Percentiles rank a stretch among this genome's conserved stretches.
Conservation (phyloP, 1,140 invertebrate species). For the Panonychus citri region DNA sequence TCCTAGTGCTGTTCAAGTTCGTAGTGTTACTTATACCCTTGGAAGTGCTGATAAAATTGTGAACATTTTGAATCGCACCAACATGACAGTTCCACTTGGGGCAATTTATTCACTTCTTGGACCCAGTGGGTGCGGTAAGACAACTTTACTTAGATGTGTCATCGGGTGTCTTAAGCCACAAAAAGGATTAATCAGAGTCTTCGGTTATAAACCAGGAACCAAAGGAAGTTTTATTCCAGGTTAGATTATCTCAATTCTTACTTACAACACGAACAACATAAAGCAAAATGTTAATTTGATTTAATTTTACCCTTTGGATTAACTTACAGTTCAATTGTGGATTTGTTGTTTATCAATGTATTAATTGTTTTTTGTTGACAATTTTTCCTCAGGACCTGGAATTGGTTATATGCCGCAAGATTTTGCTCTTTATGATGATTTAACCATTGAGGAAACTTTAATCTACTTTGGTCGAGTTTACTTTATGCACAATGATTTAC, state of each 20-base stretch:
- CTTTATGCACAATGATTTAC: constrained; percentile 37
- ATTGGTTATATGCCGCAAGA: constrained; percentile 24
- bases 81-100: not conserved
- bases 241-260: no score
- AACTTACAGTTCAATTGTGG: no score
- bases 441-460: constrained; percentile 79
- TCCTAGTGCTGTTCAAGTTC: not conserved
- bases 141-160: constrained; percentile 10
- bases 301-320: no score
- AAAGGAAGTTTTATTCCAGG: constrained; percentile 34
- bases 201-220: constrained; percentile 18
- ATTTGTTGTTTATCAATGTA: no score
- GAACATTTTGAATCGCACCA: not conserved
- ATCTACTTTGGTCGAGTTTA: constrained; percentile 86
- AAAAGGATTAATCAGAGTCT: constrained; percentile 7
- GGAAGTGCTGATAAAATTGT: not conserved
- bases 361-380: no score
- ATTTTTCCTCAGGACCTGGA: not conserved
- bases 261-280: no score
- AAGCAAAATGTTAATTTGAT: not conserved
- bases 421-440: constrained; percentile 74
- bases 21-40: not conserved
- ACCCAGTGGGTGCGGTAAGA: constrained; percentile 13
- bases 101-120: constrained; percentile 10
- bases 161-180: constrained; percentile 7